These are phyloP conservation scores for Asarcornis scutulata DNA, from an alignment of 2,113 vertebrate species.

Conservation along the genomic window DNA sequence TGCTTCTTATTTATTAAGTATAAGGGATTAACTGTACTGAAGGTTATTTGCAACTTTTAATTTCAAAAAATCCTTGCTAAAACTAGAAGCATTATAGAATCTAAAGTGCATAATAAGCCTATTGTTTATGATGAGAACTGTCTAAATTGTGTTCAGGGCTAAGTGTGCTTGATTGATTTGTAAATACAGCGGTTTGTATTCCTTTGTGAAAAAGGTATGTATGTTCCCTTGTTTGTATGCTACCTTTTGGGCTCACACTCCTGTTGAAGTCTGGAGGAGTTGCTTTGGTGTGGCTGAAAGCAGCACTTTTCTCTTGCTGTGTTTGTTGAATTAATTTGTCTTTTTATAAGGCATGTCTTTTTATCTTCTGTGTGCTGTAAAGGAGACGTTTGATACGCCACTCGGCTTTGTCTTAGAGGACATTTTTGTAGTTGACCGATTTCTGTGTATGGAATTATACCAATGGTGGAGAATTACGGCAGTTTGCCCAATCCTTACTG, in stretches of 20 bases:
- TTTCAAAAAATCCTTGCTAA: background rate
- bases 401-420: background rate
- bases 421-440: background rate
- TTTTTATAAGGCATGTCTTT: background rate
- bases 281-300: background rate
- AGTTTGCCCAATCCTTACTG: background rate
- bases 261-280: background rate
- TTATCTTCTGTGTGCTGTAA: background rate
- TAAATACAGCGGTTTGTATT: conserved; percentile 5
- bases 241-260: background rate
- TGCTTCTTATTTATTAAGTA: conserved; percentile 49
- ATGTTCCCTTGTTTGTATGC: background rate
- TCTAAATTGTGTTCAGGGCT: background rate
- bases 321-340: background rate
- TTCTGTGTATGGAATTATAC: background rate
- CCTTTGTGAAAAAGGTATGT: background rate
- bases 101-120: background rate
- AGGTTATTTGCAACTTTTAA: background rate
- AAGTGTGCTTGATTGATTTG: background rate
- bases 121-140: background rate
- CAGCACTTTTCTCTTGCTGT: background rate
- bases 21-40: background rate
- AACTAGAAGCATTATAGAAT: background rate
- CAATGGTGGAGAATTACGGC: background rate
- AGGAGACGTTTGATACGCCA: background rate